Base-by-base conservation (phyloP, 2,888 invertebrate species). In the Sepiola atlantica region DNA sequence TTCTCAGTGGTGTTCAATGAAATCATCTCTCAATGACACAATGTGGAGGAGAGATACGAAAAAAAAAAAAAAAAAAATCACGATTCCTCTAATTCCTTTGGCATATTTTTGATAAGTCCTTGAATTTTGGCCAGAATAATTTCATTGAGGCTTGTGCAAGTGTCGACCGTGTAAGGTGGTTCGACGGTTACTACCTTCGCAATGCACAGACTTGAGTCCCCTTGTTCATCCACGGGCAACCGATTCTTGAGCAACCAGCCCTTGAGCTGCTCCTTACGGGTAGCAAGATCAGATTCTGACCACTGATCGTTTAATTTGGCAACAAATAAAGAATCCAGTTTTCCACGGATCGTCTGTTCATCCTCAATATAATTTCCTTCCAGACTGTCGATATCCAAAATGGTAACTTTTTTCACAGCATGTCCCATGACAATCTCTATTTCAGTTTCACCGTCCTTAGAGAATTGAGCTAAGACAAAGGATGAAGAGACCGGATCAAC, bases 81-180 rank as follows among this genome's bases (percentile, higher is more conserved):
- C 96, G 96, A 97, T 35, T 95, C 95, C 45, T 96, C 96, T 55
- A 96, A 96, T 95, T 96, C 96, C 93, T 95, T 55, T 54, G 97
- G 97, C 97, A 97, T 97, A 93, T 96, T 97, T 95, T 96, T 97
- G 16, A 97, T 96, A 45, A 97, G 96, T 91, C 96, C 97, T 94
- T 97, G 97, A 91, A 97, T 97, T 95, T 96, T 96, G 24, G 96
- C 97, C 8, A 97, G 95, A 94, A 97, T 97, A n/a, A 97, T 97
- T 95, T 97, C 97, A 96, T 97, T 97, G 0, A 97, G 96, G 94
- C 97, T 97, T n/a, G 95, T 95, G 95, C 97, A 97, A 95, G 96
- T 96, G 2, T 97, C 96, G 32, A 96, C 94, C 35, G 95, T 95
- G 95, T 97, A 97, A 10, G 97, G 97, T 21, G 97, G 96, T 54